phyloP scores from a whole-genome alignment of 2,888 invertebrate genomes.

The Timandra comae region DNA sequence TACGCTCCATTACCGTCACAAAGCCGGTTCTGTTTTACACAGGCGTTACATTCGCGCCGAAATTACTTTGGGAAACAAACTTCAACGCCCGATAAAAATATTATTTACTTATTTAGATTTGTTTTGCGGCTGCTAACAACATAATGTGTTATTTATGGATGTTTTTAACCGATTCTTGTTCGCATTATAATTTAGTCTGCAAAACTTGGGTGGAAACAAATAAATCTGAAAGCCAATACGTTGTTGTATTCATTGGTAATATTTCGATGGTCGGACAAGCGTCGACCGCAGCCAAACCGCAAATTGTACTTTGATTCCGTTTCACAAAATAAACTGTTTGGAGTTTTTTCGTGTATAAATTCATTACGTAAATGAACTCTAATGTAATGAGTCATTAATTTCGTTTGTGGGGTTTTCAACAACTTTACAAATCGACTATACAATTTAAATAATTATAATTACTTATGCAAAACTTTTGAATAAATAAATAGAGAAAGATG shows the following conservation, averaged over 20 bases:
- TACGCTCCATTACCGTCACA: constrained; percentile 28
- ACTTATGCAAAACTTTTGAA: no score
- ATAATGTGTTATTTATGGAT: no score
- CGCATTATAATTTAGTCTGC: no score
- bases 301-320: constrained; percentile 56
- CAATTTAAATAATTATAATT: no score
- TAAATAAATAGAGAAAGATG: no score
- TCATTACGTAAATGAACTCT: not conserved
- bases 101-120: no score
- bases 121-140: no score
- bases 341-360: constrained; percentile 21
- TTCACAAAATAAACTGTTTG: constrained; percentile 47
- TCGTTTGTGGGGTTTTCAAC: no score
- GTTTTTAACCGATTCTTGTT: no score
- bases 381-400: no score
- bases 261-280: constrained; percentile 19
- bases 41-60: constrained; percentile 21
- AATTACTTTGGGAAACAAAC: constrained; percentile 24
- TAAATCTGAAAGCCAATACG: no score
- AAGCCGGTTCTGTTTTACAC: constrained; percentile 23
- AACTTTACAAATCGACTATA: no score
- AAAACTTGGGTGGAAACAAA: constrained; percentile 3
- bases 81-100: constrained; percentile 18
- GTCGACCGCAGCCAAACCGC: constrained; percentile 35
- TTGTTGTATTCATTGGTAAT: constrained; percentile 11